Conservation (phyloP, 2,888 invertebrate genomes). For the Agriotes lineatus region DNA sequence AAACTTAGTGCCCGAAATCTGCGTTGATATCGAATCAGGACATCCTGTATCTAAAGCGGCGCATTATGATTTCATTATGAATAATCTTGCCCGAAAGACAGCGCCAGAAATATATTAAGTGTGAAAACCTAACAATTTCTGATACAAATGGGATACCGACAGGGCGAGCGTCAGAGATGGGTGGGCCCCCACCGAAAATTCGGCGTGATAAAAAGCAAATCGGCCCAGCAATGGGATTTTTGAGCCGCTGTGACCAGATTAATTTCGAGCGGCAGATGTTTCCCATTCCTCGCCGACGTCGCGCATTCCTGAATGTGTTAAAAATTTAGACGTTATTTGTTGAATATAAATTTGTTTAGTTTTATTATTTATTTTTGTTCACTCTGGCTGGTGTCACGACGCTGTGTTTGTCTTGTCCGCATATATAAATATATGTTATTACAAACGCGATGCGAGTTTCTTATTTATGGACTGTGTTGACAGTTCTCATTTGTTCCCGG, state of each 20-base stretch:
- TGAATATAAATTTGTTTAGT: slow-evolving; percentile 58
- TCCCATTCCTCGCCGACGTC: slow-evolving; percentile 15
- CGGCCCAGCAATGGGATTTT: slow-evolving; percentile 10
- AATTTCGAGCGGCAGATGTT: slow-evolving; percentile 21
- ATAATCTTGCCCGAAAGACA: too few species aligned
- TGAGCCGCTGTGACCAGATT: slow-evolving; percentile 8
- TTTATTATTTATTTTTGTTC: slow-evolving; percentile 61
- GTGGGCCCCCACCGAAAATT: neutral
- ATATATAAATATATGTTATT: slow-evolving; percentile 65
- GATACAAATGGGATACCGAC: neutral
- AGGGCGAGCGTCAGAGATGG: neutral
- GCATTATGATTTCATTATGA: too few species aligned
- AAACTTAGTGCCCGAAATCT: too few species aligned
- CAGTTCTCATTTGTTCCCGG: slow-evolving; percentile 66
- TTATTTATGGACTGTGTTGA: slow-evolving; percentile 67
- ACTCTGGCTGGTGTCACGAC: slow-evolving; percentile 56
- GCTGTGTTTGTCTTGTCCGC: slow-evolving; percentile 59
- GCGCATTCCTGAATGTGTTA: slow-evolving; percentile 17
- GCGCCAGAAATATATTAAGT: too few species aligned
- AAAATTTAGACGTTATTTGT: slow-evolving; percentile 39
- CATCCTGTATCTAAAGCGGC: too few species aligned
- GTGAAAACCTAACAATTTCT: neutral
- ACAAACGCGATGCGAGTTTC: slow-evolving; percentile 62
- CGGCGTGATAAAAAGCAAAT: slow-evolving; percentile 1
- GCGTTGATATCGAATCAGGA: too few species aligned